phyloP scores from a whole-genome alignment of 2,888 invertebrate genomes.

The Boloria euphrosyne region DNA sequence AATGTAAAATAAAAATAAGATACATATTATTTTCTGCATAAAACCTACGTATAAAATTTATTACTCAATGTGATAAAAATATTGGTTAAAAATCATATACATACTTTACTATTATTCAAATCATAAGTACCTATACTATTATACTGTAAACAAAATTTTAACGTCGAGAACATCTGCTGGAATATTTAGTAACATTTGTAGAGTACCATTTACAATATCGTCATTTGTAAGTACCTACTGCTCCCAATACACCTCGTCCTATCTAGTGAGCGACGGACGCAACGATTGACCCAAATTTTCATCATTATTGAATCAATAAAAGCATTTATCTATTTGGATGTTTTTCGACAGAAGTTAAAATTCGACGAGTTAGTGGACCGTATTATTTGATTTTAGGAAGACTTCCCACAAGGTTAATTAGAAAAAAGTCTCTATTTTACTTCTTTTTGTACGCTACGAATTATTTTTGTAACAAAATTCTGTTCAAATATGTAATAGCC shows the following conservation, averaged over 20 bases:
- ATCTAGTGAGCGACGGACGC: constrained; percentile 27
- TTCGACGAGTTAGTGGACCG: constrained; percentile 34
- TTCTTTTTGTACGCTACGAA: no score
- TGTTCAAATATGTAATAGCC: no score
- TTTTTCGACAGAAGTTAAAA: constrained; percentile 49
- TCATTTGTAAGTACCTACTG: constrained; percentile 27
- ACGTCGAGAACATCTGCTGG: not conserved
- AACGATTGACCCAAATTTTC: constrained; percentile 42
- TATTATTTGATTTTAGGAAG: constrained; percentile 9
- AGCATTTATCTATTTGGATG: constrained; percentile 47
- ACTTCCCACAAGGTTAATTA: not conserved
- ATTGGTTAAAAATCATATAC: no score
- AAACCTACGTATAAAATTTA: no score
- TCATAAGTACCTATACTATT: no score
- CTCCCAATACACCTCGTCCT: constrained; percentile 33
- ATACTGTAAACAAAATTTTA: no score
- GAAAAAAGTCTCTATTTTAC: constrained; percentile 2
- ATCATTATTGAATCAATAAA: constrained; percentile 51
- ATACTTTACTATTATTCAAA: no score
- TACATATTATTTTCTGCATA: no score
- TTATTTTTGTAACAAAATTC: no score
- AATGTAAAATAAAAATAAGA: no score
- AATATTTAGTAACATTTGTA: constrained; percentile 24
- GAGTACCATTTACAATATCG: constrained; percentile 36
- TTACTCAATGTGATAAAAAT: no score